Conservation (phyloP, 2,113 vertebrate species). For the Lampris megalopsis region DNA sequence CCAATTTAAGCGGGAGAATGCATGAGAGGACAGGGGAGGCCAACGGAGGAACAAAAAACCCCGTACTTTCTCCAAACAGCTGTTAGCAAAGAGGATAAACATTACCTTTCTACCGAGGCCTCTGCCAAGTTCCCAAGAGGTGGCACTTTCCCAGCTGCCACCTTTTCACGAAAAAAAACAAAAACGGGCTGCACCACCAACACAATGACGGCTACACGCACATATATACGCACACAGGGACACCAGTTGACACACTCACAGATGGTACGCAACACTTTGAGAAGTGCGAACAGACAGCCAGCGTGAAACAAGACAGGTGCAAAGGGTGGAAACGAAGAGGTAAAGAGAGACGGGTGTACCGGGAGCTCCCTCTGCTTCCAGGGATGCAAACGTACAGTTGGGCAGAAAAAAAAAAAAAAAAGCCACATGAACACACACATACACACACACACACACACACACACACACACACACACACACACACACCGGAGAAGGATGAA, state of each 20-base stretch:
- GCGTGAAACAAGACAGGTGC: conserved; percentile 75
- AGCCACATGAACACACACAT: background rate
- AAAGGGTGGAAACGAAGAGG: conserved; percentile 62
- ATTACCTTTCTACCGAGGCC: background rate
- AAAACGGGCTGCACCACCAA: background rate
- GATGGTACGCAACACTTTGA: conserved; percentile 70
- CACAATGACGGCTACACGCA: conserved; percentile 15
- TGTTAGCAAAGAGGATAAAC: background rate
- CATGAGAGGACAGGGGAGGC: background rate
- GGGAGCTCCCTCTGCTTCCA: conserved; percentile 18
- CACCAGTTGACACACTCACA: conserved; percentile 60
- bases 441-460: conserved; percentile 23
- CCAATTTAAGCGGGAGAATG: background rate
- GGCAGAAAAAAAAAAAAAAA: conserved; percentile 12
- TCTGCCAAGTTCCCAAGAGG: conserved; percentile 16
- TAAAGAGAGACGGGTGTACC: conserved; percentile 38
- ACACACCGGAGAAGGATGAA: conserved; percentile 23
- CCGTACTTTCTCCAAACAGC: conserved; percentile 1
- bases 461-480: conserved; percentile 18
- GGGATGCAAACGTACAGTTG: conserved; percentile 40
- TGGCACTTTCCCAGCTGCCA: background rate
- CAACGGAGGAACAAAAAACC: background rate
- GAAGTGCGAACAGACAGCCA: conserved; percentile 75
- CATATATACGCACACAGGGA: conserved; percentile 26
- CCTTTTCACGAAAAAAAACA: conserved; percentile 6